A percentile compares a stretch with the other conserved stretches of the same genome.
These are phyloP conservation scores for Brachionus rubens DNA, from an alignment of 1,140 invertebrate species.

Conservation along the genomic window DNA sequence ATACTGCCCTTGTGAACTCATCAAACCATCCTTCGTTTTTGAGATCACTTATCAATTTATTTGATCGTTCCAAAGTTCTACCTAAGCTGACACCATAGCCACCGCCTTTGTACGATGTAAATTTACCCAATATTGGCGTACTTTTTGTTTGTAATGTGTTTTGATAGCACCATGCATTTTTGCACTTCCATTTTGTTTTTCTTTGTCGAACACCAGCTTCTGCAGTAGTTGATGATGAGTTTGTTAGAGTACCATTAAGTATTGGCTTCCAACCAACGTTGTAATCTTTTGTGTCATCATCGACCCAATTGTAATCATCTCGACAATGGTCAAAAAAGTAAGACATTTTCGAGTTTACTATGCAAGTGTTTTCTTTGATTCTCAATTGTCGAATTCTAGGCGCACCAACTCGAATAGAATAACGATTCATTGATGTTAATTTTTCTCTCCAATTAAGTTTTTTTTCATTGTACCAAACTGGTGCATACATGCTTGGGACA, in stretches of 20 bases:
- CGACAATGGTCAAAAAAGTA: conserved; percentile 54
- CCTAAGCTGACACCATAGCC: conserved; percentile 53
- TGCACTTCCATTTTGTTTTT: conserved; percentile 28
- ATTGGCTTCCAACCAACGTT: conserved; percentile 52
- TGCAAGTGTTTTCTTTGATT: conserved; percentile 57
- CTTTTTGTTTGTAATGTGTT: conserved; percentile 39
- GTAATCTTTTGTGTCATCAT: conserved; percentile 58
- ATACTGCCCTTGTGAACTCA: conserved; percentile 47
- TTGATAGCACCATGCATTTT: conserved; percentile 45
- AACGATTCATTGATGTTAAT: conserved; percentile 50
- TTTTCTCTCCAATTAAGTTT: conserved; percentile 55
- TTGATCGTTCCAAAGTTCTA: conserved; percentile 45
- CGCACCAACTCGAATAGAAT: conserved; percentile 55
- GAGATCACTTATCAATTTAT: conserved; percentile 44
- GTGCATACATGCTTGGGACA: conserved; percentile 54
- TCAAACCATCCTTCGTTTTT: conserved; percentile 49
- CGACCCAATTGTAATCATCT: conserved; percentile 56
- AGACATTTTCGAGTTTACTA: conserved; percentile 49
- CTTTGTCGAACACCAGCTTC: conserved; percentile 15
- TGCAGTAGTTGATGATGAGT: conserved; percentile 11
- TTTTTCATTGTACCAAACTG: conserved; percentile 54
- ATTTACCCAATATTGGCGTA: conserved; percentile 9
- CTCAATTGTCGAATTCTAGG: conserved; percentile 56
- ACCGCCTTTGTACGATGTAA: conserved; percentile 52
- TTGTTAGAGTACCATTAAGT: conserved; percentile 10